phyloP scores from a whole-genome alignment of 2,797 vertebrate genomes.

The Caiman crocodilus region DNA sequence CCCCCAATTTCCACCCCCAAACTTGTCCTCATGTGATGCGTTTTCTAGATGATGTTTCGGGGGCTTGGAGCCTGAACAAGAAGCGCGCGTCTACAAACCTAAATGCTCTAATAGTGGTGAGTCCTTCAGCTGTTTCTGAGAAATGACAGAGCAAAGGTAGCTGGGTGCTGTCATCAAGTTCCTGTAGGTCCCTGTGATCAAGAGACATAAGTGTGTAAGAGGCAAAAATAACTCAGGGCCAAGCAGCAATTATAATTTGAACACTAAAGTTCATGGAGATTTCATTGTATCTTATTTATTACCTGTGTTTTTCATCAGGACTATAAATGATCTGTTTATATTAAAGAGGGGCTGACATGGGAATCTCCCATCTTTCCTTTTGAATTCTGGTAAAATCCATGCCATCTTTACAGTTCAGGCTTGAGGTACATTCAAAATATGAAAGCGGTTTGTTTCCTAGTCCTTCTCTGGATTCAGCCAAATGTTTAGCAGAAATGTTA shows the following conservation, averaged over 20 bases:
- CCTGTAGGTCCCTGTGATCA: constrained; percentile 92
- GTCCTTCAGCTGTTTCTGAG: constrained; percentile 97
- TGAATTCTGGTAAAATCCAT: not conserved
- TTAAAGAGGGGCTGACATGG: not conserved
- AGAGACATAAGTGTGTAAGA: not conserved
- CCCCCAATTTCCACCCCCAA: no score
- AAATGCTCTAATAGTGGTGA: constrained; percentile 97
- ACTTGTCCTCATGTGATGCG: no score
- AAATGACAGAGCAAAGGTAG: constrained; percentile 98
- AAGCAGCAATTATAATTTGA: not conserved
- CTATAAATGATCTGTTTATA: not conserved
- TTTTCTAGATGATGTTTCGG: not conserved
- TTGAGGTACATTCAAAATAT: not conserved
- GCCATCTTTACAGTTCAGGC: not conserved
- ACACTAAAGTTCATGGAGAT: not conserved
- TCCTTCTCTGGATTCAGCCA: not conserved
- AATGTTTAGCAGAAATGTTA: not conserved
- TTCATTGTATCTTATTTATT: not conserved
- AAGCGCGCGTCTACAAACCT: constrained; percentile 78
- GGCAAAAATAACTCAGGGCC: not conserved
- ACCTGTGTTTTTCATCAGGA: not conserved
- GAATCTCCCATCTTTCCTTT: not conserved
- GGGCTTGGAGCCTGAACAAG: not conserved
- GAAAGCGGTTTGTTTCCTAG: not conserved
- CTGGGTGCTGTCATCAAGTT: constrained; percentile 96